Evolutionary conservation across 37 sponge, comb jelly and placozoan species (phyloP).

Genomic region (Dysidea cf. avara): DNA sequence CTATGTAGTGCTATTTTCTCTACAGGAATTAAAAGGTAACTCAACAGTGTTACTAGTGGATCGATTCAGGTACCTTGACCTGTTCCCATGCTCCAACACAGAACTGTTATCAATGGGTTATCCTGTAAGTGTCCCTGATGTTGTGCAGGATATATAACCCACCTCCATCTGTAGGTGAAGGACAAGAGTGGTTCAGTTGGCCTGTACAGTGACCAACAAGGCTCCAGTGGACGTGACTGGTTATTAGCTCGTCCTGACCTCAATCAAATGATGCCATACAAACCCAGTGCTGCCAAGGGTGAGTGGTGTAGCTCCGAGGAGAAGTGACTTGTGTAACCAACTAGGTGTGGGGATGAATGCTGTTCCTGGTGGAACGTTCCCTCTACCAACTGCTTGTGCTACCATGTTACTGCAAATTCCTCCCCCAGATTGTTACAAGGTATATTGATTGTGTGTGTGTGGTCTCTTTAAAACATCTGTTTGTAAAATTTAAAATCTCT

Average conservation of each 20-base stretch:
- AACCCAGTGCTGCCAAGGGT: constrained; percentile 70
- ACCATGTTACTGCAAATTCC: constrained; percentile 71
- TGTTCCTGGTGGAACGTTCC: constrained; percentile 76
- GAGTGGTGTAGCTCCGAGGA: neutral
- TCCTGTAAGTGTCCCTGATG: constrained; percentile 71
- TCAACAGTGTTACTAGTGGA: constrained; percentile 80
- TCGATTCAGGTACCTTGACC: constrained; percentile 86
- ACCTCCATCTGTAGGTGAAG: neutral
- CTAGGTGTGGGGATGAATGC: constrained; percentile 75
- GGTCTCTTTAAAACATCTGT: neutral
- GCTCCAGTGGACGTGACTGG: neutral
- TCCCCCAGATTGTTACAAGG: constrained; percentile 88
- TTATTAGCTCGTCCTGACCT: constrained; percentile 69
- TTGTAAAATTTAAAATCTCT: neutral
- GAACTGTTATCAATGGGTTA: constrained; percentile 89
- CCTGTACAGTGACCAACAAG: constrained; percentile 3
- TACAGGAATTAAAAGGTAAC: too few species aligned
- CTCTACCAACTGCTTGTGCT: constrained; percentile 77
- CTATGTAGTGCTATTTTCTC: too few species aligned
- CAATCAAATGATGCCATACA: constrained; percentile 86
- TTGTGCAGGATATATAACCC: neutral
- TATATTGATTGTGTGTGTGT: neutral
- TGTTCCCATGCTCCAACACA: constrained; percentile 75
- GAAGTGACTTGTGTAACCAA: neutral
- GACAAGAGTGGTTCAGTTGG: neutral